A percentile compares a stretch with the other conserved stretches of the same genome.
Evolutionary conservation across 2,888 invertebrate genomes (phyloP).

Genomic region (Limnephilus lunatus): DNA sequence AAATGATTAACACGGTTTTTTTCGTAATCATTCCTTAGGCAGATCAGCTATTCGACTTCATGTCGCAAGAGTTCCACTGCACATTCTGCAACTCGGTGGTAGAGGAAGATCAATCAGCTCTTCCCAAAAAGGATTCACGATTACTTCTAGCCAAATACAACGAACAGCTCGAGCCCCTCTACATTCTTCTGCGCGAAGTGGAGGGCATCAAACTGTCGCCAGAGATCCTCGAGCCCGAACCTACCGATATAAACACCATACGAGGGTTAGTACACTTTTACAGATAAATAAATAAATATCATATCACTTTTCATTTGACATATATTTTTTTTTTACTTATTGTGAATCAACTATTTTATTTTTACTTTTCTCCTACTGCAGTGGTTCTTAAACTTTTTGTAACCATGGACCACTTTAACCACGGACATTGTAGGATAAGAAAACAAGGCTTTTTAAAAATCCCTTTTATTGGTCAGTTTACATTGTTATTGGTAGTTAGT

Average conservation of each 20-base stretch:
- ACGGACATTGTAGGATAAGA: too few species aligned
- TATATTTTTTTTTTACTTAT: background rate
- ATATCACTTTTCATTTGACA: background rate
- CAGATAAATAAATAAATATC: background rate
- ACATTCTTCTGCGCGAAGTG: slow-evolving; percentile 91
- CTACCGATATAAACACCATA: slow-evolving; percentile 91
- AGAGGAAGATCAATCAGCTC: slow-evolving; percentile 95
- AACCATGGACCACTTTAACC: too few species aligned
- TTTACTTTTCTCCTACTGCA: too few species aligned
- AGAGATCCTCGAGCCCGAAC: slow-evolving; percentile 96
- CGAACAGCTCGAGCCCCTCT: slow-evolving; percentile 95
- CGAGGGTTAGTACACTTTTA: slow-evolving; percentile 77
- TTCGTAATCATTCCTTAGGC: slow-evolving; percentile 76
- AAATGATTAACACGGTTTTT: background rate
- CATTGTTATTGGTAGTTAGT: too few species aligned
- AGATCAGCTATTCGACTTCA: slow-evolving; percentile 91
- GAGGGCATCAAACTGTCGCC: slow-evolving; percentile 96
- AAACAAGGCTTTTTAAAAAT: too few species aligned
- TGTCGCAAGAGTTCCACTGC: slow-evolving; percentile 91
- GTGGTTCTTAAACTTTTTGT: too few species aligned
- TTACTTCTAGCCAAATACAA: slow-evolving; percentile 94
- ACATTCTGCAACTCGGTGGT: slow-evolving; percentile 93
- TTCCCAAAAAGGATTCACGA: slow-evolving; percentile 95
- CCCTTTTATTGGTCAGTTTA: too few species aligned
- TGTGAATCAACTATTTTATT: too few species aligned